Base-by-base conservation (phyloP, 2,113 vertebrate species). In the Corythornis cristatus region DNA sequence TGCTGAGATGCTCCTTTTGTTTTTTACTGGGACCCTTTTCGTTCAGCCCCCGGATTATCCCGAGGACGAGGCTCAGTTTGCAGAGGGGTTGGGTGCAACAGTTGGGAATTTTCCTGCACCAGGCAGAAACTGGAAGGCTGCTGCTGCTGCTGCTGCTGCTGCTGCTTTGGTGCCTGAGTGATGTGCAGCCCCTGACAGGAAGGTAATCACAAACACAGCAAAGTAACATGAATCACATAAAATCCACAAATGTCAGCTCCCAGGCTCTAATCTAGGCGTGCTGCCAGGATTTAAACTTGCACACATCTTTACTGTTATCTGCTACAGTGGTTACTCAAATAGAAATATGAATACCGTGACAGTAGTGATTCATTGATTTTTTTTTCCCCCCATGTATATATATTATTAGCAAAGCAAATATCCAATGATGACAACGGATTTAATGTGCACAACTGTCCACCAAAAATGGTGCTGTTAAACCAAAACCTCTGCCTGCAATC, bases 381-480 rank as follows among this genome's bases (percentile, higher is more conserved):
- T 56, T 56, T 31, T 56, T 28, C 15, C 26, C 37, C 37, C 37
- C 37, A 10, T 37, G 37, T 54, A 54, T 54, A 50, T 51, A 26
- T 73, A 64, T 96, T 92, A 73, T 94, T 88, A 94, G 70, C 83
- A 88, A 56, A 89, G 85, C 92, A 85, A 75, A 89, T 71, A 23
- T 2, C 6, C 14, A 48, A 62, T 35, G 89, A 93, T 93, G 92
- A 23, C 74, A 89, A 35, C 51, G 58, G 73, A 65, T 90, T 51
- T 79, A 45, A 15, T 64, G 33, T 66, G 61, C 43, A 26, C 61
- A 23, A 0, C 80, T 51, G 7, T 12, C 77, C 71, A 5, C 53
- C 53, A 7, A 14, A 91, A 22, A n/a, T 11, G 45, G 35, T 1
- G 15, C 7, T 8, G 11, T 46, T 68, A 50, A 11, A 35, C 12